Evolutionary conservation across 1,140 invertebrate species (phyloP), one percentile per base, ranked within the genome.

Genomic region (Ctenoplectra terminalis): DNA sequence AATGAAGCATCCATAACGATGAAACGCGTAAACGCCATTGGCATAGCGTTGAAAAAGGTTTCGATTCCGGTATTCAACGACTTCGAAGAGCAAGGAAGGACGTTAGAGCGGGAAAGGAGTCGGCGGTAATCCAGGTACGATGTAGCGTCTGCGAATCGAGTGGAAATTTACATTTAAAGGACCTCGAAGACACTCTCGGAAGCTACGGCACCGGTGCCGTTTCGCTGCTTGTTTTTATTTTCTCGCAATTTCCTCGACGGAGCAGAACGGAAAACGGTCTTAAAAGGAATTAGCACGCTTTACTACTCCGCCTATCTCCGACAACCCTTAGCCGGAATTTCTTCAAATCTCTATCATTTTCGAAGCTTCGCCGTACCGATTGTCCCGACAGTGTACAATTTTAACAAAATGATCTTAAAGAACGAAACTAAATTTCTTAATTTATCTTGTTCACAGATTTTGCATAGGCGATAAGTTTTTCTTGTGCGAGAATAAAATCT

Each of bases 381-480:
- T 34, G 20, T 1, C 0, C 23, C 34, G 7, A 6, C 61, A 5
- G n/a, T n/a, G n/a, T n/a, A n/a, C n/a, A n/a, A n/a, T n/a, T n/a
- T n/a, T n/a, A n/a, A n/a, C n/a, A n/a, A n/a, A n/a, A 9, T 15
- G 9, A 6, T 8, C 0, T 26, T 0, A 37, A 37, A 37, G 3
- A 63, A 63, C 5, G 11, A 4, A 29, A 29, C 3, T 15, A 0
- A 56, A 29, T 13, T 15, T 5, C 8, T 11, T 9, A 6, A 5
- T 29, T 56, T 54, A 17, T 15, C 77, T 11, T 87, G 20, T 89
- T 94, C 94, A 2, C 95, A 98, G 98, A 95, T 99, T 99, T 95
- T 99, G 98, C 94, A 97, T 99, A 8, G 98, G 98, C 6, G 98
- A 99, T 91, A 95, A 97, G 88, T 99, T 98, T 93, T 98, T 98